Evolutionary conservation across 2,888 invertebrate genomes (phyloP).

Genomic region (Hylaea fasciaria): DNA sequence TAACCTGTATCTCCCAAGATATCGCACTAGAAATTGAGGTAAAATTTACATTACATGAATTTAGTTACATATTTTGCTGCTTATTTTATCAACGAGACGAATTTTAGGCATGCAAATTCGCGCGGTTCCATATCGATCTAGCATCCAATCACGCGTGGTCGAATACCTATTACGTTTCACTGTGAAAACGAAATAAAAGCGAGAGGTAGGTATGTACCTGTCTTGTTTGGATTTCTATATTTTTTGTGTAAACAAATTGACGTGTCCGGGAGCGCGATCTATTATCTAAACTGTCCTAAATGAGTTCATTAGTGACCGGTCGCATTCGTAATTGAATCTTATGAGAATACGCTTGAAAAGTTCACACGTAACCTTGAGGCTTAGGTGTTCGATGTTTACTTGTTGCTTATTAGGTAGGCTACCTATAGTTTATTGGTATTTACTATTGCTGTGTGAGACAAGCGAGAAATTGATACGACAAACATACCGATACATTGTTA

Average conservation of each 20-base stretch:
- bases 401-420: no score
- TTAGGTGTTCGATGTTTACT: conserved; percentile 14
- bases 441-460: conserved; percentile 21
- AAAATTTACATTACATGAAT: conserved; percentile 55
- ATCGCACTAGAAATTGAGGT: conserved; percentile 55
- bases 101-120: conserved; percentile 49
- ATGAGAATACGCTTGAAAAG: conserved; percentile 20
- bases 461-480: conserved; percentile 7
- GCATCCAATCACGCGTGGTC: conserved; percentile 33
- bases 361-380: conserved; percentile 30
- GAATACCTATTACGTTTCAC: conserved; percentile 18
- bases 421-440: conserved; percentile 10
- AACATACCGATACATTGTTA: not conserved
- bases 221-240: conserved; percentile 25
- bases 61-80: conserved; percentile 50
- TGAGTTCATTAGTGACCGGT: conserved; percentile 17
- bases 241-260: conserved; percentile 52
- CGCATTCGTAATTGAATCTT: conserved; percentile 13
- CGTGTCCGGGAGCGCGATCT: conserved; percentile 31
- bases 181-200: not conserved
- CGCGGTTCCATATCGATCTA: conserved; percentile 27
- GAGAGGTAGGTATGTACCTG: no score
- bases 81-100: conserved; percentile 52
- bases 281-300: conserved; percentile 5
- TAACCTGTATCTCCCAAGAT: conserved; percentile 21